Evolutionary conservation across 2,797 vertebrate species (phyloP).

Genomic region (Pangasius djambal): DNA sequence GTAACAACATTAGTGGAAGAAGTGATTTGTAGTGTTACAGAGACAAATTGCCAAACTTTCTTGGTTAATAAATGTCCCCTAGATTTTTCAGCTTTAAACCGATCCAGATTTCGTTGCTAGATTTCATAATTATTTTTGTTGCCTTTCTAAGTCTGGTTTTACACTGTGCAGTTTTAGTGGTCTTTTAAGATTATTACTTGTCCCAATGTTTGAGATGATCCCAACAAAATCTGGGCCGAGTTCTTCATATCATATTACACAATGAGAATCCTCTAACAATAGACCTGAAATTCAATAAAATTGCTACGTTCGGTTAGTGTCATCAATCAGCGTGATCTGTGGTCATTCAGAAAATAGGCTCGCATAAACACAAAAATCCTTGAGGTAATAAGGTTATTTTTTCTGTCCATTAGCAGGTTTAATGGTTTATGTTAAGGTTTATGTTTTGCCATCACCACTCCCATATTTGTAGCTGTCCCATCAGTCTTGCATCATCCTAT

Average conservation of each 20-base stretch:
- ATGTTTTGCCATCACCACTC: not conserved
- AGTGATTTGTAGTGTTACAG: not conserved
- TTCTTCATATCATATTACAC: not conserved
- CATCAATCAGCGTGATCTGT: no score
- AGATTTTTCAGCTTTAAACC: conserved; percentile 53
- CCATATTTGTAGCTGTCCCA: not conserved
- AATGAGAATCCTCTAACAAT: not conserved
- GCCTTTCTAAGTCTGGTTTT: not conserved
- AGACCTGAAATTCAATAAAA: not conserved
- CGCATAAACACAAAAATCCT: no score
- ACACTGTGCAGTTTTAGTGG: not conserved
- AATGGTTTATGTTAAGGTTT: not conserved
- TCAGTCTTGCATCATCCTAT: not conserved
- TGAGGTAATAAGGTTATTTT: not conserved
- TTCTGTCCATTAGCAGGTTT: conserved; percentile 5
- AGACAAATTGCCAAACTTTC: conserved; percentile 3
- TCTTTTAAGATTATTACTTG: not conserved
- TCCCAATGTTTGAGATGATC: not conserved
- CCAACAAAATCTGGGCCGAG: not conserved
- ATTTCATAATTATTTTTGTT: conserved; percentile 48
- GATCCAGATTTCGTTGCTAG: conserved; percentile 52
- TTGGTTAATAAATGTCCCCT: conserved; percentile 39
- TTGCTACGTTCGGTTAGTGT: not conserved
- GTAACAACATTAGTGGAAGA: not conserved
- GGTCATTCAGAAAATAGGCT: no score